A percentile compares a stretch with the other conserved stretches of the same genome.
Evolutionary conservation across 2,888 invertebrate genomes (phyloP).

Genomic region (Fragum fragum): DNA sequence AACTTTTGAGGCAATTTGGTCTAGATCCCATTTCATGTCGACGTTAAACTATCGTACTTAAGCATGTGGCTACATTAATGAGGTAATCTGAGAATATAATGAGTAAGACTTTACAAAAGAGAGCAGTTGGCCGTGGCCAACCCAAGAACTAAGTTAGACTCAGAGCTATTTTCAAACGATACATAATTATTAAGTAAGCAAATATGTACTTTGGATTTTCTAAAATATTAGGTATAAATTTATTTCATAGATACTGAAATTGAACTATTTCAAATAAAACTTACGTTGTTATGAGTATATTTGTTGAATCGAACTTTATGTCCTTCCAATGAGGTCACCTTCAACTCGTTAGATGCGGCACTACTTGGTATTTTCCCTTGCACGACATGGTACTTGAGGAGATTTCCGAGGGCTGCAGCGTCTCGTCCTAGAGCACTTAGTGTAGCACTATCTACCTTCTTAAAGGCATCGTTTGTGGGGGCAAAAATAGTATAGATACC

Average conservation of each 20-base stretch:
- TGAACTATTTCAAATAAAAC: background rate
- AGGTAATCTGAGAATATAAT: too few relatives aligned
- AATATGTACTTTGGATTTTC: too few relatives aligned
- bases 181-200: too few relatives aligned
- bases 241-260: background rate
- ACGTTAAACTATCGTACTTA: too few relatives aligned
- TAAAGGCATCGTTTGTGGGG: constrained; percentile 69
- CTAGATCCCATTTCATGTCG: too few relatives aligned
- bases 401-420: constrained; percentile 47
- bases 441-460: constrained; percentile 37
- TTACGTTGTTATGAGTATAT: constrained; percentile 50
- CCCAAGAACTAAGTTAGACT: too few relatives aligned
- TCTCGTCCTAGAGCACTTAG: constrained; percentile 47
- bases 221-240: background rate
- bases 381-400: constrained; percentile 72
- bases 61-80: too few relatives aligned
- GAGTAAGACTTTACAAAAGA: too few relatives aligned
- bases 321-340: constrained; percentile 44
- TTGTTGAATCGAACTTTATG: constrained; percentile 52
- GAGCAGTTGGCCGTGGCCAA: too few relatives aligned
- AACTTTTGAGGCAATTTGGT: too few relatives aligned
- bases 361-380: constrained; percentile 49
- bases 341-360: constrained; percentile 45
- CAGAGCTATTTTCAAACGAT: too few relatives aligned
- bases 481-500: constrained; percentile 72